Evolutionary conservation across 2,797 vertebrate genomes (phyloP).

Genomic region (Catharus ustulatus): DNA sequence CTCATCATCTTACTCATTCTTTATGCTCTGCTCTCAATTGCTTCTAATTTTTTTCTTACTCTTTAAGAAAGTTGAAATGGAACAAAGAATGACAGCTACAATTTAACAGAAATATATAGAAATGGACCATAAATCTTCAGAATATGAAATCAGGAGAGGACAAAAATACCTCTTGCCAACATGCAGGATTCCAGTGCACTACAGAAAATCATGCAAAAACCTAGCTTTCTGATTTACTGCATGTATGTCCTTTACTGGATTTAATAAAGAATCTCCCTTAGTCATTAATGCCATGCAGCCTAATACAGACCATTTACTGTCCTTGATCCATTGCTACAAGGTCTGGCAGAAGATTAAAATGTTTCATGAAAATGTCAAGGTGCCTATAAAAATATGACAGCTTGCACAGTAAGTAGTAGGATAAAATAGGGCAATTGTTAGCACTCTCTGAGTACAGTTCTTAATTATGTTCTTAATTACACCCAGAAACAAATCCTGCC

Average conservation of each 20-base stretch:
- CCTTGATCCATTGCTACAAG: neutral
- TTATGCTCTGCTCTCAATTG: neutral
- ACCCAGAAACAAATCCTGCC: neutral
- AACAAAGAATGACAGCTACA: neutral
- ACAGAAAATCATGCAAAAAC: neutral
- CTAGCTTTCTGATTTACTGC: conserved; percentile 28
- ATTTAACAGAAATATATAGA: neutral
- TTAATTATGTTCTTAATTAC: neutral
- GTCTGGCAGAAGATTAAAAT: conserved; percentile 19
- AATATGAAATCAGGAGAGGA: neutral
- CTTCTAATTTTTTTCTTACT: neutral
- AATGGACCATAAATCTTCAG: neutral
- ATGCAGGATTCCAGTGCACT: neutral
- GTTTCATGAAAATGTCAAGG: conserved; percentile 52
- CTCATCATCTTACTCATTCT: neutral
- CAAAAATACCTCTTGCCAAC: neutral
- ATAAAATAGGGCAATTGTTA: neutral
- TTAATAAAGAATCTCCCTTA: neutral
- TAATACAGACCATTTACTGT: neutral
- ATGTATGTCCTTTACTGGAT: neutral
- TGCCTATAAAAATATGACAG: neutral
- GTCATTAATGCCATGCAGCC: neutral
- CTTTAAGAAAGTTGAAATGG: neutral
- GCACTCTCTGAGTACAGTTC: neutral
- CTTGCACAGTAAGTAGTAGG: neutral